A percentile compares a stretch with the other conserved stretches of the same genome.
Evolutionary conservation across 2,113 vertebrate species (phyloP).

Genomic region (rat (Rattus norvegicus)): DNA sequence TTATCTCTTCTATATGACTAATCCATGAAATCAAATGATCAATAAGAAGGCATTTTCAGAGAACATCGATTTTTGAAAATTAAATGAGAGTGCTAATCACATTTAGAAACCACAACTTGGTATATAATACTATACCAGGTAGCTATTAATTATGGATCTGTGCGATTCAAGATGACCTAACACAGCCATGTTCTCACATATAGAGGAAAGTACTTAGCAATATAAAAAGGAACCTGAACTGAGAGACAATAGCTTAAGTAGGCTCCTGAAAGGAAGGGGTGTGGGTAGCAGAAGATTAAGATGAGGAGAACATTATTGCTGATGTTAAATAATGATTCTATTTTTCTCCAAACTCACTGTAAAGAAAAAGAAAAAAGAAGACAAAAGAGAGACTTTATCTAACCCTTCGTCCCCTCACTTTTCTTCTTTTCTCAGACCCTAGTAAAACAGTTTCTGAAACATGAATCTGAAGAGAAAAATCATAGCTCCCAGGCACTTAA

Average conservation of each 20-base stretch:
- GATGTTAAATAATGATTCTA: background rate
- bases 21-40: background rate
- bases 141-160: background rate
- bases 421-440: background rate
- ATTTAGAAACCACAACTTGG: background rate
- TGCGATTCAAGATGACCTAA: background rate
- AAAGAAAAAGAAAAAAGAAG: background rate
- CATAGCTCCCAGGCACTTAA: conserved; percentile 4
- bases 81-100: background rate
- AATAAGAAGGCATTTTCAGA: background rate
- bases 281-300: background rate
- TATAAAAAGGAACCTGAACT: background rate
- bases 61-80: background rate
- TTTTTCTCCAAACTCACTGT: conserved; percentile 32
- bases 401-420: background rate
- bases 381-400: background rate
- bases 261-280: background rate
- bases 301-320: background rate
- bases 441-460: conserved; percentile 38
- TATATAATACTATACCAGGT: background rate
- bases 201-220: background rate
- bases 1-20: background rate
- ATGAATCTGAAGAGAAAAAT: conserved; percentile 51
- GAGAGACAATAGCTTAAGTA: too few relatives aligned
- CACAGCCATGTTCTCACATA: background rate